Base-by-base conservation (phyloP, 1,140 invertebrate species). In the Galleria mellonella region DNA sequence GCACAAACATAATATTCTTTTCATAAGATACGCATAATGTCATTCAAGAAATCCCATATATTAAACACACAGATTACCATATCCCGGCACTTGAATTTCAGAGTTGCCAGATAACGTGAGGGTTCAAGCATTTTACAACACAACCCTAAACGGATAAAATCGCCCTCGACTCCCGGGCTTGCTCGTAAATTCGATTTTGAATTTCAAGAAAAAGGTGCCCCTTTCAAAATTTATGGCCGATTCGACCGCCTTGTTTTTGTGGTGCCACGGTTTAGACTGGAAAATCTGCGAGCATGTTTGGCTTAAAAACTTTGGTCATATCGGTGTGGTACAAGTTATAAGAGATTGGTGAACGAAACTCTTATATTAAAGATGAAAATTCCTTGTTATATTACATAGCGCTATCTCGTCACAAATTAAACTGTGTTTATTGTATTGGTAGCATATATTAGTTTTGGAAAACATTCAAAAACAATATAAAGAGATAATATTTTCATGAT, bases 211-310 rank as follows among this genome's bases (percentile, higher is more conserved):
- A 65, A 64, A 58, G 55, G 40, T 47, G 43, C 32, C 33, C 53
- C 42, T 31, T 50, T 33, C 42, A 38, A 52, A 59, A 66, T 66
- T 59, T 59, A 58, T 45, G 55, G 55, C 39, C 51, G 39, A 62
- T 59, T 54, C 58, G 47, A 49, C 37, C 52, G 55, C 45, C 42
- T 62, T 60, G 59, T 62, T 66, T 66, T 66, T 66, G 54, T 46
- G 48, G 49, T 40, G 44, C 55, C 51, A 50, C 45, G 48, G 56
- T 55, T 59, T 62, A 51, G 55, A 54, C 62, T 51, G 55, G 62
- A 50, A 62, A 62, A 62, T 62, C 58, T 58, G 58, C 51, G 53
- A 43, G 23, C 55, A 48, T 57, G 59, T 61, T 62, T 50, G 51
- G 47, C 47, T 29, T 44, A 51, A 46, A 39, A 48, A 41, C 11